Conservation (phyloP, 2,888 invertebrate genomes). For the Oxyteleia sp. region DNA sequence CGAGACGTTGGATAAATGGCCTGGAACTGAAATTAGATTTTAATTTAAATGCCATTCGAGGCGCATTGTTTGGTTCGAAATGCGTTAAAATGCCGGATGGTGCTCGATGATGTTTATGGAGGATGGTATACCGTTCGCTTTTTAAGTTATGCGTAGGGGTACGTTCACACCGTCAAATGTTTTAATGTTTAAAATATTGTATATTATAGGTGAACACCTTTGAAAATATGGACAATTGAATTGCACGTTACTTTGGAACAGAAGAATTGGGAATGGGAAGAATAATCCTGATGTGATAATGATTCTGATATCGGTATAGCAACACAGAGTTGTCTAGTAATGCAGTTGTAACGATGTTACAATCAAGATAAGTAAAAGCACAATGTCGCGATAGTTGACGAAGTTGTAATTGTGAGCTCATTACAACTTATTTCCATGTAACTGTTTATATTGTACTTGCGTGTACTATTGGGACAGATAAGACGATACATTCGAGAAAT, state of each 20-base stretch:
- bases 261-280: no score
- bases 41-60: slow-evolving; percentile 57
- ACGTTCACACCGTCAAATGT: background rate
- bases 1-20: slow-evolving; percentile 40
- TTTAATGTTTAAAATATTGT: background rate
- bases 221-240: no score
- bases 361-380: background rate
- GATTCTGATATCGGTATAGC: background rate
- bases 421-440: slow-evolving; percentile 61
- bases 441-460: background rate
- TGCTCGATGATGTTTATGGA: slow-evolving; percentile 29
- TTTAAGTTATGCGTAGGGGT: background rate
- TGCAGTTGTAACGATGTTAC: background rate
- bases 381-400: slow-evolving; percentile 9
- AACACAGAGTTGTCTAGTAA: background rate
- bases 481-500: slow-evolving; percentile 78
- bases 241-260: no score
- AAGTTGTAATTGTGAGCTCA: slow-evolving; percentile 20
- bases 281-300: background rate
- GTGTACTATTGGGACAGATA: slow-evolving; percentile 76
- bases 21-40: slow-evolving; percentile 49
- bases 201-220: no score
- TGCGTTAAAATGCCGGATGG: slow-evolving; percentile 26
- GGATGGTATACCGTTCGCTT: background rate
- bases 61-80: slow-evolving; percentile 39